Conservation (phyloP, 2,888 invertebrate species). For the Sthenelais limicola region DNA sequence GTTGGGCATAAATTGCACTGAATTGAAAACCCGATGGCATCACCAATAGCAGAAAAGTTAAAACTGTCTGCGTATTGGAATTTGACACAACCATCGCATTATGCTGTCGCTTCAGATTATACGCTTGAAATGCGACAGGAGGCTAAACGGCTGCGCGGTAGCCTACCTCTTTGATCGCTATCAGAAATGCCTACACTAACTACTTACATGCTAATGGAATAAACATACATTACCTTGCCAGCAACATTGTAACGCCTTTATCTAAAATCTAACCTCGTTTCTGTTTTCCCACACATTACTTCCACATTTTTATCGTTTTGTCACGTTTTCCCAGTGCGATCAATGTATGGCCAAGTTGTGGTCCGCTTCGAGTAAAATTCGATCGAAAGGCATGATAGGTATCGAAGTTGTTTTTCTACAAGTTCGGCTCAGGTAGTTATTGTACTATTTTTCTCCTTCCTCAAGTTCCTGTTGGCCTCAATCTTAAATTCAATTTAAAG, state of each 20-base stretch:
- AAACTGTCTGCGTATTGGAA: not conserved
- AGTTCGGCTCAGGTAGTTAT: too few species aligned
- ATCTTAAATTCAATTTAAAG: too few species aligned
- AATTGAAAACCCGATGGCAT: slow-evolving; percentile 10
- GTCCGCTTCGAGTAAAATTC: too few species aligned
- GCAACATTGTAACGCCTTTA: slow-evolving; percentile 5
- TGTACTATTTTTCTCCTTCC: too few species aligned
- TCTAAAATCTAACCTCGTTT: too few species aligned
- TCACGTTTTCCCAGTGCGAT: too few species aligned
- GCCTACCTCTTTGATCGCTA: slow-evolving; percentile 9
- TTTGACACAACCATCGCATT: slow-evolving; percentile 13
- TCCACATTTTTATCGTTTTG: too few species aligned
- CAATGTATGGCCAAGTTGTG: too few species aligned
- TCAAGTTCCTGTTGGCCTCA: too few species aligned
- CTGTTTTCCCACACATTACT: too few species aligned
- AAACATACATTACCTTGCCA: slow-evolving; percentile 13
- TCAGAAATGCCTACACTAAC: slow-evolving; percentile 9
- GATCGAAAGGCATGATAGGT: too few species aligned
- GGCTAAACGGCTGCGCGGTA: slow-evolving; percentile 5
- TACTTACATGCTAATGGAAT: slow-evolving; percentile 14
- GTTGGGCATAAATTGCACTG: not conserved
- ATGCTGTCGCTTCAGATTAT: slow-evolving; percentile 23
- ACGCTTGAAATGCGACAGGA: slow-evolving; percentile 11
- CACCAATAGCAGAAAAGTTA: slow-evolving; percentile 7
- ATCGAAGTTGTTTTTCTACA: too few species aligned